A percentile compares a stretch with the other conserved stretches of the same genome.
phyloP scores from a whole-genome alignment of 2,113 vertebrate species.

The Marmota monax region DNA sequence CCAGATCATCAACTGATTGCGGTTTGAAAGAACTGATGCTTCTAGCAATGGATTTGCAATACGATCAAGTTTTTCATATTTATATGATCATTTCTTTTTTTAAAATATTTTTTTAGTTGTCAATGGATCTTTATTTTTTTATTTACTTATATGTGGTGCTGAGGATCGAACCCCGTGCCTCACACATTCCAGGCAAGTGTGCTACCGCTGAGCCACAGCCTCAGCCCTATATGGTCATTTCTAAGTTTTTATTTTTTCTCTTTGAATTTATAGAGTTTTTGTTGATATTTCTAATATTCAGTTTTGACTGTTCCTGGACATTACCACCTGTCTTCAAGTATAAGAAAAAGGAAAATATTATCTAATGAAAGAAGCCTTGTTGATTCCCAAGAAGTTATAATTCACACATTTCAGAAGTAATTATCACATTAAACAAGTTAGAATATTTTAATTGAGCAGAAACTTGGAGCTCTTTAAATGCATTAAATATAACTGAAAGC shows the following conservation, averaged over 20 bases:
- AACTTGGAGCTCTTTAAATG: not conserved
- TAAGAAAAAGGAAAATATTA: not conserved
- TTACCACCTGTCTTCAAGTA: not conserved
- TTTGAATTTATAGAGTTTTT: not conserved
- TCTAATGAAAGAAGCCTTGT: not conserved
- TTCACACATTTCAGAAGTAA: not conserved
- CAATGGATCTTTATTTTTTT: too few relatives aligned
- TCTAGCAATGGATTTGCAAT: not conserved
- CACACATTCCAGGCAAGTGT: too few relatives aligned
- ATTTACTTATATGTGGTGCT: too few relatives aligned
- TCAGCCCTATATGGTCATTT: not conserved
- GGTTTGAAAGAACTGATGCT: not conserved
- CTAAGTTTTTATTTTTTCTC: not conserved
- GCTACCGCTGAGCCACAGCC: too few relatives aligned
- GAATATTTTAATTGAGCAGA: not conserved
- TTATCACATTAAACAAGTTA: conserved; percentile 15
- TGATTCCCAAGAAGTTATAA: not conserved
- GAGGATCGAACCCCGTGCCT: too few relatives aligned
- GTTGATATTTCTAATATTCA: not conserved
- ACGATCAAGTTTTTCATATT: not conserved
- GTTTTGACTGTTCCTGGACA: not conserved
- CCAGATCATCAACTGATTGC: not conserved
- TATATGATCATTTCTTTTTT: not conserved
- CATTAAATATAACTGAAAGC: not conserved
- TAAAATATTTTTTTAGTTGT: too few relatives aligned